These are phyloP conservation scores for Pammene fasciana DNA, from an alignment of 2,888 invertebrate genomes.

Conservation along the genomic window DNA sequence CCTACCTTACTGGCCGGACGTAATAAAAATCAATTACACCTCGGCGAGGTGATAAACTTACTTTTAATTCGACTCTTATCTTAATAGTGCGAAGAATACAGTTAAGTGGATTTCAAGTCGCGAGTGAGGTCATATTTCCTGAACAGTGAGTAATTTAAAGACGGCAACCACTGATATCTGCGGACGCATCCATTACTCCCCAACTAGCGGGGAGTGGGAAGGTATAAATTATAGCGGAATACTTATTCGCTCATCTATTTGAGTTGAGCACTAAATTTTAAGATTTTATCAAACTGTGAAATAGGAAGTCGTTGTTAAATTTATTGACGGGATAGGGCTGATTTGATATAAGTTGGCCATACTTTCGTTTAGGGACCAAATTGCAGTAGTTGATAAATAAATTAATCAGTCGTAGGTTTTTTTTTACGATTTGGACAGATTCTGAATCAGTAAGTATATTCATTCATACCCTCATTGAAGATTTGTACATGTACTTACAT, in stretches of 20 bases:
- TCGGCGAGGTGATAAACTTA: constrained; percentile 57
- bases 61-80: constrained; percentile 72
- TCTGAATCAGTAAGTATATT: no score
- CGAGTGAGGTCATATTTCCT: constrained; percentile 72
- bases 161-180: constrained; percentile 76
- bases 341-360: no score
- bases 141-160: constrained; percentile 78
- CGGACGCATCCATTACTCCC: constrained; percentile 76
- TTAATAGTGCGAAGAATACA: constrained; percentile 75
- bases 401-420: no score
- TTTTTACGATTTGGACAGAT: no score
- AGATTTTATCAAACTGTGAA: constrained; percentile 48
- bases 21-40: constrained; percentile 75
- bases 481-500: no score
- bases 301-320: constrained; percentile 22
- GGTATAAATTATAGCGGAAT: constrained; percentile 74
- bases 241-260: constrained; percentile 77
- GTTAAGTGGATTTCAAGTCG: constrained; percentile 75
- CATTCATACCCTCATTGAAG: no score
- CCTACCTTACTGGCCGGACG: constrained; percentile 49
- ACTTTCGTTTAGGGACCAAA: no score
- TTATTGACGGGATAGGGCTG: constrained; percentile 12
- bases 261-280: constrained; percentile 69
- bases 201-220: constrained; percentile 71
- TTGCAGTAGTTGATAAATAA: no score